Percentiles rank a stretch among this genome's conserved stretches.
Conservation (phyloP, 92 coral and sea anemone genomes). For the Metridium senile region DNA sequence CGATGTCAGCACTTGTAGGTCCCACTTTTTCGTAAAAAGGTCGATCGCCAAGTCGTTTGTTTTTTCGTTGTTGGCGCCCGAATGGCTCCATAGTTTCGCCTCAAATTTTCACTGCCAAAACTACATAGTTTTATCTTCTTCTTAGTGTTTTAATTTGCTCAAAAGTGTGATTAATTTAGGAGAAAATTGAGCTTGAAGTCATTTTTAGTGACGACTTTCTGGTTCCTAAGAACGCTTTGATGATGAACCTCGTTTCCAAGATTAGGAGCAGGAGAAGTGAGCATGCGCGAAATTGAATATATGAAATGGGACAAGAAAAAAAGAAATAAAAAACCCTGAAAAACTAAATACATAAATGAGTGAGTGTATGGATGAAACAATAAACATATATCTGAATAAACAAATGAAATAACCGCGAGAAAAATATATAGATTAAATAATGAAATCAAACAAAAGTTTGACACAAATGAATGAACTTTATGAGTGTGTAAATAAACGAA, state of each 20-base stretch:
- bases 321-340: background rate
- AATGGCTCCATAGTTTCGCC: constrained; percentile 48
- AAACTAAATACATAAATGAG: background rate
- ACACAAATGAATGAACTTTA: background rate
- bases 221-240: constrained; percentile 91
- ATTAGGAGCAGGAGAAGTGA: constrained; percentile 11
- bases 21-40: constrained; percentile 90
- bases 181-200: constrained; percentile 35
- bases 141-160: constrained; percentile 20
- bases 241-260: constrained; percentile 65
- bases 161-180: background rate
- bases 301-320: background rate
- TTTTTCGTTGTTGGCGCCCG: constrained; percentile 76
- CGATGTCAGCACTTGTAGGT: constrained; percentile 94
- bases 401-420: background rate
- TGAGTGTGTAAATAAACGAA: too few species aligned
- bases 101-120: background rate
- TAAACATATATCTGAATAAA: background rate
- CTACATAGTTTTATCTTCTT: constrained; percentile 29
- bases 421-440: background rate
- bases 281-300: constrained; percentile 32
- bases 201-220: constrained; percentile 15
- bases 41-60: constrained; percentile 62
- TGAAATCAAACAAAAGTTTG: background rate
- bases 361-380: background rate